Evolutionary conservation across 2,113 vertebrate genomes (phyloP).

Genomic region (Vulpes ferrilata): DNA sequence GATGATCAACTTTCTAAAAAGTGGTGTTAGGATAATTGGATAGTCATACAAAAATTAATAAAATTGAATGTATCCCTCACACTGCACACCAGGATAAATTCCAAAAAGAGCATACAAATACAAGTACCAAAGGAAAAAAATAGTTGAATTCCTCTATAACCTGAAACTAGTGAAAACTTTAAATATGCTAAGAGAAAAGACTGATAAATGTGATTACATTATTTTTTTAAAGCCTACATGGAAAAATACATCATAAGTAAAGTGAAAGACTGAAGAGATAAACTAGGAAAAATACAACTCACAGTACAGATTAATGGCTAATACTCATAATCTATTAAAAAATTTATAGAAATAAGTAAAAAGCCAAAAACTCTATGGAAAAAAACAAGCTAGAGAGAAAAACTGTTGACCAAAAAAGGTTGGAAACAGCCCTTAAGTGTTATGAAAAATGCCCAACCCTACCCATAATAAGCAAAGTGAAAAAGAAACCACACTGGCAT

Average conservation of each 20-base stretch:
- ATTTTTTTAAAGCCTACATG: neutral
- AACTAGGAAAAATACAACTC: neutral
- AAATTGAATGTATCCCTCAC: neutral
- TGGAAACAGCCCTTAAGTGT: neutral
- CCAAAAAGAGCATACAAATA: neutral
- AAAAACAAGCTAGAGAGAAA: neutral
- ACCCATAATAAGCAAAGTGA: constrained; percentile 12
- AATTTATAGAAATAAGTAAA: constrained; percentile 8
- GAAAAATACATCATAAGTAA: constrained; percentile 35
- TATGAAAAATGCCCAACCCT: neutral
- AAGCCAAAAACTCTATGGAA: neutral
- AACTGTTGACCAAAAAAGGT: neutral
- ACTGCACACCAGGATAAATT: neutral
- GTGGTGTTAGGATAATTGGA: neutral
- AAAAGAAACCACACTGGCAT: constrained; percentile 15
- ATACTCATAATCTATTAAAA: neutral
- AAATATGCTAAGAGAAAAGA: neutral
- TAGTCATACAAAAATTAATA: neutral
- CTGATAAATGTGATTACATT: neutral
- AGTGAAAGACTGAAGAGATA: neutral
- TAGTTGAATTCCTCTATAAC: neutral
- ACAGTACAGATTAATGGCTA: neutral
- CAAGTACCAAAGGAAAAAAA: neutral
- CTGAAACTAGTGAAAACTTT: neutral
- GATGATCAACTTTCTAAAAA: neutral